Evolutionary conservation across 2,888 invertebrate genomes (phyloP).

Genomic region (Perizoma flavofasciatum): DNA sequence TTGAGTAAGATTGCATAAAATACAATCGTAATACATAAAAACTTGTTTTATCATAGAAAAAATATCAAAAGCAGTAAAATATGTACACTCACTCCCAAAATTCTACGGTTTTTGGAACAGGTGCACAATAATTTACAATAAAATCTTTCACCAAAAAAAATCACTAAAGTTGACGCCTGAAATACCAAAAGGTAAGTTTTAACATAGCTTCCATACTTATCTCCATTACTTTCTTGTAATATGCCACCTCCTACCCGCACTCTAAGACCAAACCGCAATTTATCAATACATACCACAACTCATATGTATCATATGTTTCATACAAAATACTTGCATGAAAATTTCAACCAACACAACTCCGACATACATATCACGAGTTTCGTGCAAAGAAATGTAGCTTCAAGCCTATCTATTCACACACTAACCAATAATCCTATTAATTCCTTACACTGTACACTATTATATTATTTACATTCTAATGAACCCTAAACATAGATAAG

Average conservation of each 20-base stretch:
- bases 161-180: too few species aligned
- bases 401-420: conserved; percentile 17
- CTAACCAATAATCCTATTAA: conserved; percentile 8
- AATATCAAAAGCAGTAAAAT: neutral
- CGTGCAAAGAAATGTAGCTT: conserved; percentile 4
- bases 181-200: too few species aligned
- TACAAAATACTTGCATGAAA: too few species aligned
- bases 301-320: too few species aligned
- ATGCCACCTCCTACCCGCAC: conserved; percentile 16
- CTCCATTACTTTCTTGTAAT: conserved; percentile 4
- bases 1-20: conserved; percentile 8
- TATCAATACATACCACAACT: neutral
- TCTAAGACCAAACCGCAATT: neutral
- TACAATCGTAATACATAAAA: too few species aligned
- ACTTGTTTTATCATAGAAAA: too few species aligned
- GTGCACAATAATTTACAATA: too few species aligned
- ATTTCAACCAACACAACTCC: neutral
- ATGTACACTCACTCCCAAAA: neutral
- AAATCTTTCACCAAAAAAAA: too few species aligned
- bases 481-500: conserved; percentile 14
- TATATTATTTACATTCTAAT: conserved; percentile 20
- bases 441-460: conserved; percentile 22
- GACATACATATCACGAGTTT: conserved; percentile 2
- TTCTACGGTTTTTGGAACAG: too few species aligned
- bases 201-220: neutral